Conservation (phyloP, 2,888 invertebrate genomes). For the Hypomecis punctinalis region DNA sequence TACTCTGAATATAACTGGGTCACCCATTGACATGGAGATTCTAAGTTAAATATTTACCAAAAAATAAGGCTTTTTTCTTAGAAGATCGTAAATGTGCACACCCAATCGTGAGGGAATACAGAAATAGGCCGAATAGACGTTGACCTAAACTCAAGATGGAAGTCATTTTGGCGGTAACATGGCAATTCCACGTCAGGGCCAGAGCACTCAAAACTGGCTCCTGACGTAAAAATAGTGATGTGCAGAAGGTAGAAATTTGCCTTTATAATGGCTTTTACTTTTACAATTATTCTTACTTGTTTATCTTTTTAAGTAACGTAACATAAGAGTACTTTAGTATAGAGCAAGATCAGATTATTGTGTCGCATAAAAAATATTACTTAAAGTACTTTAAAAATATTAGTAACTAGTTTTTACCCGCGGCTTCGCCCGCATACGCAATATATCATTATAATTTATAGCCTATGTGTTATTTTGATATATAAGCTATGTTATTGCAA, state of each 20-base stretch:
- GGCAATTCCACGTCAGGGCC: constrained; percentile 30
- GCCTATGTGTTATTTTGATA: too few species aligned
- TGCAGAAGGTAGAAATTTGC: not conserved
- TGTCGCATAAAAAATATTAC: too few species aligned
- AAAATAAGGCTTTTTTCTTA: constrained; percentile 1
- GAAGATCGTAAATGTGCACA: constrained; percentile 19
- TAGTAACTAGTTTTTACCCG: too few species aligned
- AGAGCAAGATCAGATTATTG: too few species aligned
- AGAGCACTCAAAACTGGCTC: constrained; percentile 28
- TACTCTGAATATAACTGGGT: not conserved
- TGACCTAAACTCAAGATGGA: constrained; percentile 24
- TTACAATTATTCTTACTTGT: too few species aligned
- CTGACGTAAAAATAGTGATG: constrained; percentile 19
- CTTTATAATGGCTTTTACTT: not conserved
- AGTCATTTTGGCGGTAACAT: constrained; percentile 29
- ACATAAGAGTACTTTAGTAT: too few species aligned
- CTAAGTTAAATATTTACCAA: constrained; percentile 15
- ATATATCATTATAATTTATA: too few species aligned
- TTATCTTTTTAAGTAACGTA: too few species aligned
- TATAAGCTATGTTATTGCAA: too few species aligned
- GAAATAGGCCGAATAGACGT: constrained; percentile 24
- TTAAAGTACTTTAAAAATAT: too few species aligned
- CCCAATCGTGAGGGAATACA: constrained; percentile 20
- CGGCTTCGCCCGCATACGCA: too few species aligned
- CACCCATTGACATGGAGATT: not conserved